These are phyloP conservation scores for Botrylloides violaceus DNA, from an alignment of 23 tunicate species.

Conservation along the genomic window DNA sequence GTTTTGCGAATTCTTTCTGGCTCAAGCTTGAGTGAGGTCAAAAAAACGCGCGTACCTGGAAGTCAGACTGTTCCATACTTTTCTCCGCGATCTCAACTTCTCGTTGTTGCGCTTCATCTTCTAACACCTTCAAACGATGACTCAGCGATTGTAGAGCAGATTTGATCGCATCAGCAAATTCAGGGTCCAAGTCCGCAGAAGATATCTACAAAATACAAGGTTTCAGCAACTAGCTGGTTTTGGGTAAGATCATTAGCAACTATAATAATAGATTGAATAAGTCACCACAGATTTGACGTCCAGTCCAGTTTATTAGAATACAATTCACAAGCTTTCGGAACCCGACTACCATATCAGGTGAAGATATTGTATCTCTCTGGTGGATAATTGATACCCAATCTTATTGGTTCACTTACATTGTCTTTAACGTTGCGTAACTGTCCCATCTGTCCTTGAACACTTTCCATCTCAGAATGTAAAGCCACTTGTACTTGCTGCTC, in stretches of 20 bases:
- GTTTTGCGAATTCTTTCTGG: no score
- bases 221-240: no score
- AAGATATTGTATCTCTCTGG: no score
- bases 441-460: conserved; percentile 23
- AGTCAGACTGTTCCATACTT: conserved; percentile 17
- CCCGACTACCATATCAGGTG: no score
- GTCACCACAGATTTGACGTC: no score
- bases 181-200: not conserved
- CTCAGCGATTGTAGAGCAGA: conserved; percentile 21
- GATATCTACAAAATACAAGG: no score
- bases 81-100: conserved; percentile 18
- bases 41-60: conserved; percentile 6
- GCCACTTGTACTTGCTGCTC: conserved; percentile 1
- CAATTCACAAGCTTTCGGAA: no score
- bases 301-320: no score
- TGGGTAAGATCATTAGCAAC: no score
- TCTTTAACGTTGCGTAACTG: conserved; percentile 15
- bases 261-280: no score
- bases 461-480: conserved; percentile 16
- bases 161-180: conserved; percentile 19
- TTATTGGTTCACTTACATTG: conserved; percentile 10
- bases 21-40: no score
- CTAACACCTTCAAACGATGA: conserved; percentile 5
- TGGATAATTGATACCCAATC: no score
- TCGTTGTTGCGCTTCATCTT: conserved; percentile 14